phyloP scores from a whole-genome alignment of 2,888 invertebrate genomes.

The Hemicrepidius hirtus region DNA sequence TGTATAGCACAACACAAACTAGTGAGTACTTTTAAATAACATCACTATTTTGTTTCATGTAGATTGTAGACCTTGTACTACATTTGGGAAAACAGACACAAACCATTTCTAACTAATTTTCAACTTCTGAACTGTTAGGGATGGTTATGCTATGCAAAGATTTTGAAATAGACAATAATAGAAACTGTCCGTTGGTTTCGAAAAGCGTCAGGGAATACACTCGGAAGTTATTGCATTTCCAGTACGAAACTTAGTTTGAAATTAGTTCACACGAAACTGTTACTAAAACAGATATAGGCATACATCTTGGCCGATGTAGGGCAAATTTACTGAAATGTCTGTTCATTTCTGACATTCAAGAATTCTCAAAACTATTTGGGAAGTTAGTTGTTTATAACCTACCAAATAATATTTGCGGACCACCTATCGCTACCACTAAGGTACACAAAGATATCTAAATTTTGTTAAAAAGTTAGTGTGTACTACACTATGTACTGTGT shows the following conservation, averaged over 20 bases:
- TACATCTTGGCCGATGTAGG: not conserved
- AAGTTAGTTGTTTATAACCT: not conserved
- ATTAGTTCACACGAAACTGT: slow-evolving; percentile 2
- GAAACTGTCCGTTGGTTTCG: not conserved
- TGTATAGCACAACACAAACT: no score
- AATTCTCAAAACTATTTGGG: slow-evolving; percentile 12
- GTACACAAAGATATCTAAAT: no score
- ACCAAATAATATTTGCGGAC: not conserved
- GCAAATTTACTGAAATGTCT: not conserved
- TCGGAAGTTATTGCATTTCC: not conserved
- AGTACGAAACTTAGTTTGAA: not conserved
- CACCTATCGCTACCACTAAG: not conserved
- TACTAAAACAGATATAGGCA: not conserved
- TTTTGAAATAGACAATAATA: not conserved
- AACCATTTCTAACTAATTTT: no score
- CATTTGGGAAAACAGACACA: no score
- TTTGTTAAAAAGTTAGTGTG: no score
- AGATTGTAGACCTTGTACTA: no score
- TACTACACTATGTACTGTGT: no score
- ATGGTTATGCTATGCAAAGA: not conserved
- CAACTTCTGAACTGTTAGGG: no score
- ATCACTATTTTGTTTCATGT: no score
- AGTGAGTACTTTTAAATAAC: no score
- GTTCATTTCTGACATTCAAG: slow-evolving; percentile 1
- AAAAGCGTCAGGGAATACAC: no score